A percentile compares a stretch with the other conserved stretches of the same genome.
Evolutionary conservation across 2,797 vertebrate species (phyloP).

Genomic region (Calcarius lapponicus): DNA sequence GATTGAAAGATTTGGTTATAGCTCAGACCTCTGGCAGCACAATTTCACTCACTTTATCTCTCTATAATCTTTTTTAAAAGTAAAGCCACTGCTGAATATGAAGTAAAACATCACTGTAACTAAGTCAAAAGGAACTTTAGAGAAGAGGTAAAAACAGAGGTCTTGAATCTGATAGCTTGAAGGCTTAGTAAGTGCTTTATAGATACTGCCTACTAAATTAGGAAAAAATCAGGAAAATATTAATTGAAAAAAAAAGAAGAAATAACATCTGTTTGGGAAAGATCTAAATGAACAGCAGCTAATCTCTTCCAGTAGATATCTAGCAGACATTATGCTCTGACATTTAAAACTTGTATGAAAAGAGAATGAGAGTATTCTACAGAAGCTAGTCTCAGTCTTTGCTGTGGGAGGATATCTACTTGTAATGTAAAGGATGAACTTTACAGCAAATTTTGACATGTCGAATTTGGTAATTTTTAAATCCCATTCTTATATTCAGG

Average conservation of each 20-base stretch:
- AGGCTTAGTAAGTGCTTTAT: not conserved
- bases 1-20: not conserved
- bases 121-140: not conserved
- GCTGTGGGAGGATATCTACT: not conserved
- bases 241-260: not conserved
- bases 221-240: not conserved
- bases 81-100: not conserved
- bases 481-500: not conserved
- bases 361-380: not conserved
- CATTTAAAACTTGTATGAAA: not conserved
- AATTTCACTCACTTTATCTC: not conserved
- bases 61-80: not conserved
- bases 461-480: not conserved
- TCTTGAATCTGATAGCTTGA: not conserved
- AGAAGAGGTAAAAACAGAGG: not conserved
- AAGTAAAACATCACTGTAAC: not conserved
- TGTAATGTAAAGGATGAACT: not conserved
- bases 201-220: not conserved
- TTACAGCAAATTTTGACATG: not conserved
- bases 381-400: not conserved
- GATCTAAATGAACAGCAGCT: not conserved
- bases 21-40: not conserved
- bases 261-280: not conserved
- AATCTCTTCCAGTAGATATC: not conserved
- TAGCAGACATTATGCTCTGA: not conserved